phyloP scores from a whole-genome alignment of 2,113 vertebrate species.

The Clarias gariepinus region DNA sequence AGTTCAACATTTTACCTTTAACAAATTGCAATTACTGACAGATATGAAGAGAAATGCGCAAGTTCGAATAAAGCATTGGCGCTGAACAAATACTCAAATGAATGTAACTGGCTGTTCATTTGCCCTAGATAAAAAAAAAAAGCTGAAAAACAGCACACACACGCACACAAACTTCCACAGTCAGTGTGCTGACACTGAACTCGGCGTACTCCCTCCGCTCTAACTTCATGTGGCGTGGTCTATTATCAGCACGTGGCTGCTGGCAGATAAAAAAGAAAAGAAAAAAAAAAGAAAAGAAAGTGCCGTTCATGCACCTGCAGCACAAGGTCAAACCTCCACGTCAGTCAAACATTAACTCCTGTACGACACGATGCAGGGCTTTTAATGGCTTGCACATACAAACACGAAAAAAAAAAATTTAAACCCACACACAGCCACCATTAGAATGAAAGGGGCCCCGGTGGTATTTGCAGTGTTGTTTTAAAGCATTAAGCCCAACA shows the following conservation, averaged over 20 bases:
- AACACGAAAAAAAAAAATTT: too few relatives aligned
- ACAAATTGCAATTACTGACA: background rate
- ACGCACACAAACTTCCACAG: background rate
- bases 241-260: constrained; percentile 37
- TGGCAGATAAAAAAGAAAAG: constrained; percentile 25
- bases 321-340: constrained; percentile 50
- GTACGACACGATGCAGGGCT: constrained; percentile 1
- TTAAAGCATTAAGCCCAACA: constrained; percentile 24
- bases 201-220: background rate
- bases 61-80: background rate
- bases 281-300: constrained; percentile 21
- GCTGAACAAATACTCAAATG: background rate
- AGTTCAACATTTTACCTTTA: background rate
- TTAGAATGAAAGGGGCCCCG: constrained; percentile 36
- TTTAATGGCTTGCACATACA: constrained; percentile 5
- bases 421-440: background rate
- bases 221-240: background rate
- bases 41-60: background rate
- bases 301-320: constrained; percentile 43
- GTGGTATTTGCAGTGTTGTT: constrained; percentile 40
- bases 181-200: background rate
- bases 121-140: background rate
- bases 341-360: constrained; percentile 51
- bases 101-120: background rate
- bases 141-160: background rate